Conservation (phyloP, 2,888 invertebrate genomes). For the Eupithecia tripunctaria region DNA sequence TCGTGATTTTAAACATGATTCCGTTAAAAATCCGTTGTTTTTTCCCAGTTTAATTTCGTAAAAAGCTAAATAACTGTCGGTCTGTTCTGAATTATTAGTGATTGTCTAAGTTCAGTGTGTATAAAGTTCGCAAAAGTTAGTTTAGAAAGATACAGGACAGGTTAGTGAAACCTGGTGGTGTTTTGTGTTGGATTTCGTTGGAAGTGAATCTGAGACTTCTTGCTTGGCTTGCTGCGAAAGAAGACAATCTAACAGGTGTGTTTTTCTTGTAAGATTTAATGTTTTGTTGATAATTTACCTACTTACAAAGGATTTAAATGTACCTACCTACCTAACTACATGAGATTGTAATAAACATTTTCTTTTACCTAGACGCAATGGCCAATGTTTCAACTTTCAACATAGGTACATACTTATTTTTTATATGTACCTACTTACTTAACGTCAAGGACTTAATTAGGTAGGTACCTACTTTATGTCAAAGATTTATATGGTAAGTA, state of each 20-base stretch:
- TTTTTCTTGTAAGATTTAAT: not conserved
- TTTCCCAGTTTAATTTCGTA: slow-evolving; percentile 40
- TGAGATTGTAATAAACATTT: not conserved
- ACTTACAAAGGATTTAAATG: not conserved
- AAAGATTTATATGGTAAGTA: too few species aligned
- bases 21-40: slow-evolving; percentile 51
- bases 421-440: too few species aligned
- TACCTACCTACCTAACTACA: not conserved
- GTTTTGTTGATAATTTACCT: not conserved
- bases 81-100: slow-evolving; percentile 34
- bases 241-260: slow-evolving; percentile 25
- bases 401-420: too few species aligned
- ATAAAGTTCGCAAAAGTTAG: slow-evolving; percentile 46
- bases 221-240: not conserved
- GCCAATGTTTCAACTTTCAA: not conserved
- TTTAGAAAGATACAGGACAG: slow-evolving; percentile 38
- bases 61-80: slow-evolving; percentile 44
- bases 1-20: slow-evolving; percentile 62
- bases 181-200: slow-evolving; percentile 64
- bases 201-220: slow-evolving; percentile 42
- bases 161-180: slow-evolving; percentile 42
- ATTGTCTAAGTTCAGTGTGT: slow-evolving; percentile 36
- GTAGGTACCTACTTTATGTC: too few species aligned
- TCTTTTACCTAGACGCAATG: not conserved
- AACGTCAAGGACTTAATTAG: too few species aligned